Evolutionary conservation across 2,113 vertebrate genomes (phyloP).

Genomic region (Zapornia atra): DNA sequence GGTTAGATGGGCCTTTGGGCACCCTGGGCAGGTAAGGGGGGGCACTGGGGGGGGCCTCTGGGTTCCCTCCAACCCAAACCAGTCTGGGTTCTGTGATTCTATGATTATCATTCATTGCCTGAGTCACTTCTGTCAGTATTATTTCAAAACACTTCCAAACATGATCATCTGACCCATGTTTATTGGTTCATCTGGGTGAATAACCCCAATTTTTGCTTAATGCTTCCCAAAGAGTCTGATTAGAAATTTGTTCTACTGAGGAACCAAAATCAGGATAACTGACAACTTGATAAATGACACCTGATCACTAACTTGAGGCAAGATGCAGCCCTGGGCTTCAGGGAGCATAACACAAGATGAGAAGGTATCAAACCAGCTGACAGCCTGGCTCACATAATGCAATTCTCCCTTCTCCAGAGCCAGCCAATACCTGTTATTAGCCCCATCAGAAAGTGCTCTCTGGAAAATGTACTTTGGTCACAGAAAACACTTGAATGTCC

Average conservation of each 20-base stretch:
- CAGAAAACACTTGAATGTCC: not conserved
- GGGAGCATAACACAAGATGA: not conserved
- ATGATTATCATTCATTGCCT: not conserved
- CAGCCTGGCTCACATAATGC: not conserved
- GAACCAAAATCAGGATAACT: not conserved
- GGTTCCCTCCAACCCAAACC: no score
- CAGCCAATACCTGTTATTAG: not conserved
- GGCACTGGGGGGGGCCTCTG: no score
- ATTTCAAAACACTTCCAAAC: not conserved
- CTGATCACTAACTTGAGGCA: not conserved
- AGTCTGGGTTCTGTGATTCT: no score
- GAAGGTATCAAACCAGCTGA: not conserved
- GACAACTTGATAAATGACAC: not conserved
- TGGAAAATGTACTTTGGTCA: not conserved
- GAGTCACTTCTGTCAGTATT: not conserved
- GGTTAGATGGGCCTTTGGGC: no score
- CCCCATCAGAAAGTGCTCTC: not conserved
- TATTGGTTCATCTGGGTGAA: not conserved
- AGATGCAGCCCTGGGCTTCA: not conserved
- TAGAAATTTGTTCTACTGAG: not conserved
- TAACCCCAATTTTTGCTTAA: not conserved
- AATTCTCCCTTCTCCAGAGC: not conserved
- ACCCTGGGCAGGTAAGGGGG: no score
- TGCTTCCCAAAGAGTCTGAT: not conserved
- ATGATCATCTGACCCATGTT: not conserved